Conservation (phyloP, 2,797 vertebrate genomes). For the Pelochelys cantorii region DNA sequence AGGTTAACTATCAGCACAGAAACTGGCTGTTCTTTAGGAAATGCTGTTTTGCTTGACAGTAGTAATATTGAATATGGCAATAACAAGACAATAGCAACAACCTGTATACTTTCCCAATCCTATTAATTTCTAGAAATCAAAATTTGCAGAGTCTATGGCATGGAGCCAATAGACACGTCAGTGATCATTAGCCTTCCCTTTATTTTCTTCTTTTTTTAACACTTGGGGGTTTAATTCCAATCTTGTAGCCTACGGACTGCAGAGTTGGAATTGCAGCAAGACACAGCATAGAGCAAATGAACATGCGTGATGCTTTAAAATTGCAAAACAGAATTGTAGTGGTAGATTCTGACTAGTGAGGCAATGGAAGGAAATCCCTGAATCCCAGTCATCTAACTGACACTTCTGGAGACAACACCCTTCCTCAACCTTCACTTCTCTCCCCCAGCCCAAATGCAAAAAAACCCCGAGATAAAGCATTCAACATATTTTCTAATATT, state of each 20-base stretch:
- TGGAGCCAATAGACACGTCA: neutral
- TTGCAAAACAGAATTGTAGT: neutral
- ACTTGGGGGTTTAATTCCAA: constrained; percentile 22
- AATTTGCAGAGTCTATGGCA: constrained; percentile 18
- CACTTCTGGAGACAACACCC: neutral
- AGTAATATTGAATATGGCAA: neutral
- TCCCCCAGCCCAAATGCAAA: neutral
- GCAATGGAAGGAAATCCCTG: neutral
- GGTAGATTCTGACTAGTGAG: neutral
- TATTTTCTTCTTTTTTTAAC: constrained; percentile 22
- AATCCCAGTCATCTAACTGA: neutral
- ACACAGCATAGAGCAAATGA: neutral
- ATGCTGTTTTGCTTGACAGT: constrained; percentile 7
- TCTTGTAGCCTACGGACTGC: neutral
- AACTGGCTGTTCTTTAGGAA: neutral
- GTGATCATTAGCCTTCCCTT: constrained; percentile 46
- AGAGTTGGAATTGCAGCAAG: neutral
- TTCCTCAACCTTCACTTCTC: neutral
- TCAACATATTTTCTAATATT: neutral
- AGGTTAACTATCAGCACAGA: neutral
- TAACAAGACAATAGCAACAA: neutral
- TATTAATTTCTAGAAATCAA: constrained; percentile 20
- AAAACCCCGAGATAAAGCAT: neutral
- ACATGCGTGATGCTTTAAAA: neutral
- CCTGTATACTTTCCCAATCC: neutral